Evolutionary conservation across 2,113 vertebrate species (phyloP), one percentile per base, ranked within the genome.

Genomic region (Semicossyphus pulcher): DNA sequence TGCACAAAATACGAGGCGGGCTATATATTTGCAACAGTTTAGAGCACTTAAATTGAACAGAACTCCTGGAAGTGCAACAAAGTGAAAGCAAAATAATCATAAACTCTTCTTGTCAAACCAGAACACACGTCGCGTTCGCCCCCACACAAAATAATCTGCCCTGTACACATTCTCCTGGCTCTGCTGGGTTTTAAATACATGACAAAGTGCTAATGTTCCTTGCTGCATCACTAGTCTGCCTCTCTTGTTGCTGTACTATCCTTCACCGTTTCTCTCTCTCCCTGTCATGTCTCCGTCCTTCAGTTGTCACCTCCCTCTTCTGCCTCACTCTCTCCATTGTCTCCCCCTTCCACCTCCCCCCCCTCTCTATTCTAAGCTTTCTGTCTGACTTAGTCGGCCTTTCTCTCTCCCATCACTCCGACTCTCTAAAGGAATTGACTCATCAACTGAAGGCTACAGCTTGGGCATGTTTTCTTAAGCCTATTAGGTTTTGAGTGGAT

Each of bases 151-250:
- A n/a, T 52, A 9, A 39, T 21, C 69, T 34, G 18, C 29, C 45
- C 37, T 21, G 16, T 52, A 53, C 72, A 25, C 58, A n/a, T 29
- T 62, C 48, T 21, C 12, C 15, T 21, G 59, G 26, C 41, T 66
- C 48, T 51, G 49, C 58, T 56, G 3, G n/a, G 21, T 45, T 48
- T 3, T 61, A 49, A 52, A n/a, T 23, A 21, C 15, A 21, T 28
- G 1, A 36, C 31, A 59, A 21, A 78, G 74, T 56, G 26, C 31
- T 57, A 54, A 70, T 72, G 51, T 41, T 45, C 58, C 59, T 52
- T 31, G 16, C 52, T 28, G 49, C 28, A 52, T 61, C 54, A 39
- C 63, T 60, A 48, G 2, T 63, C 34, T 63, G 15, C 39, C 56
- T 37, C 20, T 20, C 26, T 63, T 21, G 5, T 45, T 45, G 37